Conservation (phyloP, 53 echinoderm and acorn worm genomes). For the Arbacia lixula region DNA sequence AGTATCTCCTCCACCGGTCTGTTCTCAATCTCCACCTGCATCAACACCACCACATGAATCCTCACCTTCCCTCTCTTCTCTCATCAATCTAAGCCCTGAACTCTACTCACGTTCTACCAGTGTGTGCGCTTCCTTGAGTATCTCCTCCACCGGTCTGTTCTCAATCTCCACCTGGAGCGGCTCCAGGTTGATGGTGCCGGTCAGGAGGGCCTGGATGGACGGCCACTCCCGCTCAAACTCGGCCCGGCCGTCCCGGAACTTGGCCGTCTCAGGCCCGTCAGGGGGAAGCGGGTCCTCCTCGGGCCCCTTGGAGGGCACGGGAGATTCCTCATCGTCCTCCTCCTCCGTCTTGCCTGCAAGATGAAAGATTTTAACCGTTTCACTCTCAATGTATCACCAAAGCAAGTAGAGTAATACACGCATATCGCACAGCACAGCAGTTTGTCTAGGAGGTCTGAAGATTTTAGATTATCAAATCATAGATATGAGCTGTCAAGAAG, state of each 20-base stretch:
- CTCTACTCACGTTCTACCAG: slow-evolving; percentile 84
- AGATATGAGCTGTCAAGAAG: too few species aligned
- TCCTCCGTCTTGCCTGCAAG: slow-evolving; percentile 22
- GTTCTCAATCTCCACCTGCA: slow-evolving; percentile 79
- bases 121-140: slow-evolving; percentile 76
- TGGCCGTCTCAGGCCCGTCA: slow-evolving; percentile 88
- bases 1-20: slow-evolving; percentile 64
- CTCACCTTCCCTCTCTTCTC: background rate
- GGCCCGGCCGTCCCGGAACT: slow-evolving; percentile 80
- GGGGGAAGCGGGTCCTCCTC: slow-evolving; percentile 90
- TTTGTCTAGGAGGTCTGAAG: too few species aligned
- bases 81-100: background rate
- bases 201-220: slow-evolving; percentile 86
- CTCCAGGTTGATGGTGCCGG: slow-evolving; percentile 88
- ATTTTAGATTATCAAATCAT: too few species aligned
- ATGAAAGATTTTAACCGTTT: too few species aligned
- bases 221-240: slow-evolving; percentile 99
- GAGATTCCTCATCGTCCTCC: slow-evolving; percentile 71
- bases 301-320: slow-evolving; percentile 41
- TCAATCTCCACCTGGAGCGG: slow-evolving; percentile 87
- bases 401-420: too few species aligned
- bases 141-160: slow-evolving; percentile 56
- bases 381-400: too few species aligned
- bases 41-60: slow-evolving; percentile 79
- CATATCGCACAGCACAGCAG: too few species aligned